Conservation (phyloP, 2,888 invertebrate species). For the Coelinius sp. region DNA sequence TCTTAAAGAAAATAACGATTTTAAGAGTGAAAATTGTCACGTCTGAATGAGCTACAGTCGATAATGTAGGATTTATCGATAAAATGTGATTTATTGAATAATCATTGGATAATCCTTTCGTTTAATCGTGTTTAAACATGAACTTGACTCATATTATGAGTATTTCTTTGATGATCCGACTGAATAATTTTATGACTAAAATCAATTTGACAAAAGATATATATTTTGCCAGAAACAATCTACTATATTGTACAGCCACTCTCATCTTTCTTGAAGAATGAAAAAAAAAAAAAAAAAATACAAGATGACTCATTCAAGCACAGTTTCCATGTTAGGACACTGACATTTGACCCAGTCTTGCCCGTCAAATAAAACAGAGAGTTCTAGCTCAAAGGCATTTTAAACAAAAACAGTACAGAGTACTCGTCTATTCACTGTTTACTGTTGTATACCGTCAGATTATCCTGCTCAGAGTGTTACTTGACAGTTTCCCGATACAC, state of each 20-base stretch:
- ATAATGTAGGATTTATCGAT: background rate
- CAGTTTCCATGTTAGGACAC: background rate
- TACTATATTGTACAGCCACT: no score
- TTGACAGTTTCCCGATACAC: conserved; percentile 11
- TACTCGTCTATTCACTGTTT: background rate
- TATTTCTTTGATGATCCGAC: no score
- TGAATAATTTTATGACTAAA: no score
- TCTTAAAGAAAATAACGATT: background rate
- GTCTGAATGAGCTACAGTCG: background rate
- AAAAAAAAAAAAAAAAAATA: background rate
- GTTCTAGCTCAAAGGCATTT: background rate
- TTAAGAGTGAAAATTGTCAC: background rate
- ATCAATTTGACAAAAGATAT: no score
- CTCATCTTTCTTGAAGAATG: no score
- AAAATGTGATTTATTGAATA: background rate
- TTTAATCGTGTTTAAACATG: background rate
- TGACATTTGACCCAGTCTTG: background rate
- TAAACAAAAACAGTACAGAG: background rate
- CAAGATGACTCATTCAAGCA: background rate
- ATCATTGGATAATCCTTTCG: background rate
- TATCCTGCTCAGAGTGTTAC: background rate
- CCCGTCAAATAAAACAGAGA: background rate
- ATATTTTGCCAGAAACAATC: no score
- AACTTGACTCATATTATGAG: background rate
- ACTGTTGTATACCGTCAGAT: background rate